Evolutionary conservation across 2,113 vertebrate species (phyloP).

Genomic region (Saccopteryx leptura): DNA sequence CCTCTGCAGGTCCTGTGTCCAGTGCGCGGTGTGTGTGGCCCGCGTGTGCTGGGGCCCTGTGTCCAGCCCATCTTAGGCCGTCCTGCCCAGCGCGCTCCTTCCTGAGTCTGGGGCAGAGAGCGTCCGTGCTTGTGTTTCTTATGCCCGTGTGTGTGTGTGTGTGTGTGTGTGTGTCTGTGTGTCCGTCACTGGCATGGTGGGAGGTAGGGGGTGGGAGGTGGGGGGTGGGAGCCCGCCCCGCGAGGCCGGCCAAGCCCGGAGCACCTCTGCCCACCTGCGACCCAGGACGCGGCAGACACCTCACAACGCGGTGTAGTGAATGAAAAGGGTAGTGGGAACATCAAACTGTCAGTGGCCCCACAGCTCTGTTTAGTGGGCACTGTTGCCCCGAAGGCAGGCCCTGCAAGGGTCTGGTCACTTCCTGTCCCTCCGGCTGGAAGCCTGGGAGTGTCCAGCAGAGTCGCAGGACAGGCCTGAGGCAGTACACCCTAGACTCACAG

Average conservation of each 20-base stretch:
- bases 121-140: rapidly evolving
- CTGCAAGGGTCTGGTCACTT: neutral
- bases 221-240: neutral
- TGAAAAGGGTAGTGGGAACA: rapidly evolving
- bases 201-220: too few species aligned
- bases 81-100: neutral
- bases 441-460: neutral
- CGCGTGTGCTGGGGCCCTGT: neutral
- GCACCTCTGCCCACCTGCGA: neutral
- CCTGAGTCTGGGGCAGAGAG: neutral
- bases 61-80: rapidly evolving
- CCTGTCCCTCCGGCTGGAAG: neutral
- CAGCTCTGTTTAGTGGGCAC: too few species aligned
- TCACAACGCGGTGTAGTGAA: rapidly evolving
- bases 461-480: neutral
- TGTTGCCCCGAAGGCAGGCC: neutral
- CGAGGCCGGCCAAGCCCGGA: neutral
- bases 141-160: rapidly evolving
- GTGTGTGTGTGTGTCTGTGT: neutral
- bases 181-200: neutral
- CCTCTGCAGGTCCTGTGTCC: neutral
- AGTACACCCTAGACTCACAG: rapidly evolving
- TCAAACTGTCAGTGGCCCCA: rapidly evolving
- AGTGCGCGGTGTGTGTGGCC: neutral
- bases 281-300: neutral